These are phyloP conservation scores for Coranthus polyacanthus DNA, from an alignment of 2,797 vertebrate genomes.

Conservation along the genomic window DNA sequence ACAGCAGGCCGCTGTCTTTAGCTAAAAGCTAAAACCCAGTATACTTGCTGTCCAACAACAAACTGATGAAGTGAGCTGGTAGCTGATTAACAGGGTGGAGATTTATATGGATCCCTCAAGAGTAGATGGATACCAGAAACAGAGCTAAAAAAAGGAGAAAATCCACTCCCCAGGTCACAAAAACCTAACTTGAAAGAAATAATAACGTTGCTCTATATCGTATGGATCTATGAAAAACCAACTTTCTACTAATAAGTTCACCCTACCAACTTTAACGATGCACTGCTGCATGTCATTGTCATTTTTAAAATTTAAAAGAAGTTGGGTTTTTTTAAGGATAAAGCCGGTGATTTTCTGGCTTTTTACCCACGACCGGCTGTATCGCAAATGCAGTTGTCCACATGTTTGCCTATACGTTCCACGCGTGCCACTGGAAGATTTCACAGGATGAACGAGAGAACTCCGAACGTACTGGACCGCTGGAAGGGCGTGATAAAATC, in stretches of 20 bases:
- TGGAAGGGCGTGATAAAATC: too few relatives aligned
- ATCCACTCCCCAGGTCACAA: conserved; percentile 4
- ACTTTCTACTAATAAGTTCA: conserved; percentile 17
- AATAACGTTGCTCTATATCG: conserved; percentile 5
- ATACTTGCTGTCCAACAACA: background rate
- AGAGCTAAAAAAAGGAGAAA: conserved; percentile 1
- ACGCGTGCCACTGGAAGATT: too few relatives aligned
- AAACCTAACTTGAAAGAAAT: conserved; percentile 22
- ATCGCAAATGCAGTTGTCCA: too few relatives aligned
- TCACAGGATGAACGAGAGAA: too few relatives aligned
- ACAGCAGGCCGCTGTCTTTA: background rate
- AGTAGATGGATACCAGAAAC: conserved; percentile 1
- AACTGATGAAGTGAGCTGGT: background rate
- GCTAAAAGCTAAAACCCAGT: background rate
- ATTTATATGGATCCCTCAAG: conserved; percentile 7
- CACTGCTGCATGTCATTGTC: background rate
- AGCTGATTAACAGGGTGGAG: conserved; percentile 10
- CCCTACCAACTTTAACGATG: conserved; percentile 7
- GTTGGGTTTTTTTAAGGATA: too few relatives aligned
- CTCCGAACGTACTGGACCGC: too few relatives aligned
- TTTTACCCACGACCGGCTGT: too few relatives aligned
- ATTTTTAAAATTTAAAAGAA: too few relatives aligned
- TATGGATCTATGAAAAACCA: background rate
- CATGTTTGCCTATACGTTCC: too few relatives aligned
- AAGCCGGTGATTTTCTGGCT: too few relatives aligned